Evolutionary conservation across 2,113 vertebrate species (phyloP), one percentile per base, ranked within the genome.

Genomic region (Tichodroma muraria): DNA sequence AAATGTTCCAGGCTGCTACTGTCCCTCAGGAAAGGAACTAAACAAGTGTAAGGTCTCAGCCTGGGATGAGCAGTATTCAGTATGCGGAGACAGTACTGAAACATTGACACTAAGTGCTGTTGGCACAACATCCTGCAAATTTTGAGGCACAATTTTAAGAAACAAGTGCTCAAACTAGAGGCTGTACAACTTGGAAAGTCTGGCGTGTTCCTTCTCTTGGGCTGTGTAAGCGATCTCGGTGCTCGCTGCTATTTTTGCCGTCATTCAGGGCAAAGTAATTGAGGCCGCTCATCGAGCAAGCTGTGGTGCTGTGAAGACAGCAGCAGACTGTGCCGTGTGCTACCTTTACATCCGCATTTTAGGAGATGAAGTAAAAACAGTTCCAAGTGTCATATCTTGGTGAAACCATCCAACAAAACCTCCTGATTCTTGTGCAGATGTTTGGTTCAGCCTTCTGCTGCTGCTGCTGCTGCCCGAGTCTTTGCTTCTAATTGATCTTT

Each of bases 121-220:
- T 77, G 80, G 56, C 33, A 38, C 63, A 64, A 18, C 18, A 22
- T 19, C 40, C 66, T 73, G 63, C 50, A 14, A 24, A n/a, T 85
- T 70, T 49, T 15, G 22, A 59, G 65, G 59, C 40, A 16, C 23
- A 11, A 1, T 64, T 18, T 75, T 70, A 65, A 80, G 50, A 83
- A 72, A 57, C 0, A 4, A 80, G 23, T 22, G 5, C 45, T 49
- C 50, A 19, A 47, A 21, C 7, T 64, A 28, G 50, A 57, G 57
- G 13, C 30, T 75, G 57, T 76, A 44, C 61, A 31, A 3, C 44
- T 42, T 72, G n/a, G 45, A 11, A 53, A 8, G 68, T 10, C 11
- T 35, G 47, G 22, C 6, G 5, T 44, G 59, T 19, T 0, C 0
- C 1, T 57, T 81, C 2, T 6, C 13, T 20, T 57, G 53, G 61